Evolutionary conservation across 2,888 invertebrate genomes (phyloP).

Genomic region (Cybosia mesomella): DNA sequence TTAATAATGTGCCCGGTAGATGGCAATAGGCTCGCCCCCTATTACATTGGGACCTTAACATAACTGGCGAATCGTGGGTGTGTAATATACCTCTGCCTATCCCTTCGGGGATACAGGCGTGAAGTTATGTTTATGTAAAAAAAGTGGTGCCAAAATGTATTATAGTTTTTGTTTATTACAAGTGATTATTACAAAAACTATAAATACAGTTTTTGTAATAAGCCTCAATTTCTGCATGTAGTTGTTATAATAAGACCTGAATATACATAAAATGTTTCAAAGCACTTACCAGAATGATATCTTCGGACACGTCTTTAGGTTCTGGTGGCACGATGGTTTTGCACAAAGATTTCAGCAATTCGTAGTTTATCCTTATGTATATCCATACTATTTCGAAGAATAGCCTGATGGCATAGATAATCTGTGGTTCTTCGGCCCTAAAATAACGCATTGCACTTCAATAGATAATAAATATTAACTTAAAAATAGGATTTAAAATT

Average conservation of each 20-base stretch:
- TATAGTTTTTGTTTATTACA: too few species aligned
- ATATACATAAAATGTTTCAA: not conserved
- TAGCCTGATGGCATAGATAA: slow-evolving; percentile 64
- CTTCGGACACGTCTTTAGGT: slow-evolving; percentile 90
- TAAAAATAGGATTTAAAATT: slow-evolving; percentile 8
- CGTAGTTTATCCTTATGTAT: slow-evolving; percentile 74
- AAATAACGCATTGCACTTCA: slow-evolving; percentile 36
- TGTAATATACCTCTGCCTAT: too few species aligned
- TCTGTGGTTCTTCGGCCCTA: slow-evolving; percentile 72
- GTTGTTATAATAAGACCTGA: too few species aligned
- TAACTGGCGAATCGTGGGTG: too few species aligned
- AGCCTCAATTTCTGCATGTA: too few species aligned
- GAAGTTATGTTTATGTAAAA: too few species aligned
- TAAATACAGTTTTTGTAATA: too few species aligned
- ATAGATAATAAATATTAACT: slow-evolving; percentile 8
- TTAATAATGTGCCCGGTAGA: too few species aligned
- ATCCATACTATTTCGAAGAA: slow-evolving; percentile 82
- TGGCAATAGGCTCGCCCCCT: too few species aligned
- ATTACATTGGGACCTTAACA: too few species aligned
- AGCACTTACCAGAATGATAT: slow-evolving; percentile 90
- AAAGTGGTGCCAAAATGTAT: not conserved
- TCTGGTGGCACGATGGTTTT: slow-evolving; percentile 84
- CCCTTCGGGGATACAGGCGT: too few species aligned
- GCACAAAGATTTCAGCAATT: slow-evolving; percentile 82
- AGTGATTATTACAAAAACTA: too few species aligned